Conservation (phyloP, 2,113 vertebrate species). For the Mormyrus lacerda region DNA sequence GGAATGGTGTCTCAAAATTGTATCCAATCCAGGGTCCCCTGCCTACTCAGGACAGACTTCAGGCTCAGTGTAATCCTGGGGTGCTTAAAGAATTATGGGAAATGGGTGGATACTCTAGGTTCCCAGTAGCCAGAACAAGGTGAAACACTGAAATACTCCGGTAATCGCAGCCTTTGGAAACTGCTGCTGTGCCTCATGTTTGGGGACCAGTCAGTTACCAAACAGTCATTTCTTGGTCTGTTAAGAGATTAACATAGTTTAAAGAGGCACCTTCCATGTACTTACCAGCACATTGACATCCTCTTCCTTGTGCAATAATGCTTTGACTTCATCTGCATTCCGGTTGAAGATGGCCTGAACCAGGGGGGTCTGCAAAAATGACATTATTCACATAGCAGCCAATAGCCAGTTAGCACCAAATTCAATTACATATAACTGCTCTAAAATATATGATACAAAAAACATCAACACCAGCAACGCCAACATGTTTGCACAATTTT, state of each 20-base stretch:
- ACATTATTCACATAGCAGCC: neutral
- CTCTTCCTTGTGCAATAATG: conserved; percentile 79
- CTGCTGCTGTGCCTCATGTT: neutral
- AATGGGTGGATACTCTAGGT: neutral
- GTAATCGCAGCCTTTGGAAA: neutral
- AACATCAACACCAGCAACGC: neutral
- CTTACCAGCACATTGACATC: conserved; percentile 86
- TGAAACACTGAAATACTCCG: neutral
- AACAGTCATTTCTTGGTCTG: neutral
- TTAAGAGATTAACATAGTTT: neutral
- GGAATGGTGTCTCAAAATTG: neutral
- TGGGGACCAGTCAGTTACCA: neutral
- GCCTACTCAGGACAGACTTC: neutral
- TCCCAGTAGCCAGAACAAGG: neutral
- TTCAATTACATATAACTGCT: neutral
- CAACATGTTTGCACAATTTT: neutral
- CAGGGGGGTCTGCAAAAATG: conserved; percentile 70
- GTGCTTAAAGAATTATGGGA: neutral
- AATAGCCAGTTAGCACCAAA: neutral
- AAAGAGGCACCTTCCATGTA: neutral
- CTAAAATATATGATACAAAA: neutral
- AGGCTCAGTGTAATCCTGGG: neutral
- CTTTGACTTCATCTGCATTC: conserved; percentile 83
- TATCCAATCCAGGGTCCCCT: neutral
- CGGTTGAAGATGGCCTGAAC: conserved; percentile 95